phyloP scores from a whole-genome alignment of 2,888 invertebrate species.

The Spialia ferax region DNA sequence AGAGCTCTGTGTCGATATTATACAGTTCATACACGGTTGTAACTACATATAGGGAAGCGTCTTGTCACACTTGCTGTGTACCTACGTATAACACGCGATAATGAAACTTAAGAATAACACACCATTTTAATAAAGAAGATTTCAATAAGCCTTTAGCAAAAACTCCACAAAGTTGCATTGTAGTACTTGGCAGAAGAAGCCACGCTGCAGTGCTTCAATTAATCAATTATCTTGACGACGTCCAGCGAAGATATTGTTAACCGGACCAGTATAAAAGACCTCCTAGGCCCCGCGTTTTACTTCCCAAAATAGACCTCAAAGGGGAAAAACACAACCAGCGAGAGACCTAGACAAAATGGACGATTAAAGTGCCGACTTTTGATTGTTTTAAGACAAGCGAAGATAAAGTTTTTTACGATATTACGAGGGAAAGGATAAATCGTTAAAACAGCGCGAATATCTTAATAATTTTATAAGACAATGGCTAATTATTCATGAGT shows the following conservation, averaged over 20 bases:
- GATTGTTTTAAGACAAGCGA: conserved; percentile 58
- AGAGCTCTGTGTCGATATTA: no score
- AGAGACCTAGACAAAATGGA: conserved; percentile 51
- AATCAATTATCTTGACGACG: conserved; percentile 66
- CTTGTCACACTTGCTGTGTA: no score
- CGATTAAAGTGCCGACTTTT: conserved; percentile 56
- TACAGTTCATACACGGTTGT: no score
- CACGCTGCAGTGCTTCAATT: conserved; percentile 62
- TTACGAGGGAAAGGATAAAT: conserved; percentile 31
- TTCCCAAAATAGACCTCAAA: conserved; percentile 36
- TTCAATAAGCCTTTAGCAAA: conserved; percentile 20
- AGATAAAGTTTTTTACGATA: conserved; percentile 47
- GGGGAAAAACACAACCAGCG: conserved; percentile 43
- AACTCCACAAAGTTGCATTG: conserved; percentile 47
- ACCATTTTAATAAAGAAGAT: no score
- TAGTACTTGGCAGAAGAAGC: conserved; percentile 43
- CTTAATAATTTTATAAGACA: conserved; percentile 30
- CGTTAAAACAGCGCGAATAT: conserved; percentile 19
- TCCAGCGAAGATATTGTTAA: conserved; percentile 44
- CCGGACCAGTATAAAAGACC: conserved; percentile 24
- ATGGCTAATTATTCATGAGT: conserved; percentile 30
- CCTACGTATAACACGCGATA: no score
- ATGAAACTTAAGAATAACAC: no score
- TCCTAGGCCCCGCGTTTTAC: conserved; percentile 24
- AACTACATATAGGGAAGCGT: no score